Base-by-base conservation (phyloP, 2,888 invertebrate species). In the Litoditis marina region DNA sequence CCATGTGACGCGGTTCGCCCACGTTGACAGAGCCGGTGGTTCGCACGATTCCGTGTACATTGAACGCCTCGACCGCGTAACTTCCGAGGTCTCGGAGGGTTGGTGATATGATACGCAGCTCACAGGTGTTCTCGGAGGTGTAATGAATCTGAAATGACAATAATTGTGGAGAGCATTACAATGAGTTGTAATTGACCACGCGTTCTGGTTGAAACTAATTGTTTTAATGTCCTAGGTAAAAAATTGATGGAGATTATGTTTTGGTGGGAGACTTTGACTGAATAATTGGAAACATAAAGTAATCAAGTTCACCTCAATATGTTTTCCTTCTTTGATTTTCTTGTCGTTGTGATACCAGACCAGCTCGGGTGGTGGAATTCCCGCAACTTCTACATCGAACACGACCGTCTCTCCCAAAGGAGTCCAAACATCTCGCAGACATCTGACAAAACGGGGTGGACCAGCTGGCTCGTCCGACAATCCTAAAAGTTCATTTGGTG, bases 41-140 rank as follows among this genome's bases (percentile, higher is more conserved):
- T 32, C 73, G 68, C 25, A 80, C 76, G 52, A 72, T 61, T 46
- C 81, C 81, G 68, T 81, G 79, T 47, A 70, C 69, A 53, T 82
- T 81, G 52, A 69, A 66, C 19, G 81, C 81, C 52, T 75, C 73
- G 19, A 76, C 79, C 7, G 70, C 63, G 62, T 80, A 81, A 39
- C 63, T 63, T 49, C 81, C 81, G 27, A 81, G 68, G 56, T 72
- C 68, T 8, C 65, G 53, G 36, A 77, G 50, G 8, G 70, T 51
- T 31, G 80, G 63, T 22, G 62, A 55, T n/a, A 54, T 51, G 61
- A 79, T 73, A n/a, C 65, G 65, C 36, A 79, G 67, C 7, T 60
- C 63, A 61, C 77, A 76, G 11, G 65, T 66, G 50, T 68, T 69
- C 49, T 73, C 68, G 0, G 72, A 59, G 6, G 71, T 68, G 65